phyloP scores from a whole-genome alignment of 2,113 vertebrate species.

The Gallinago paraguaiae region DNA sequence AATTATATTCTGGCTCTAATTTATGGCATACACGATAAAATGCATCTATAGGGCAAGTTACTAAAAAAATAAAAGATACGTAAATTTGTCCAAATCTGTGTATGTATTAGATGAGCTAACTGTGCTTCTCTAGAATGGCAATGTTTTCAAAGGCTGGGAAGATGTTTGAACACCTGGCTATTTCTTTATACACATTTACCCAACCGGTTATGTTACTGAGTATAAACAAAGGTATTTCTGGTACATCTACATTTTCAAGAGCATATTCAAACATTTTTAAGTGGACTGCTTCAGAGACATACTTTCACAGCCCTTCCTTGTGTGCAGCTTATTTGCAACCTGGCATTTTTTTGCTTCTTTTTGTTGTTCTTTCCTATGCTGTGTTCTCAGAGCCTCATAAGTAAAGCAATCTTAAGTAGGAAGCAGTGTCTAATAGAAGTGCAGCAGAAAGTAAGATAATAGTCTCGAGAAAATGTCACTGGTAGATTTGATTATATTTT shows the following conservation, averaged over 20 bases:
- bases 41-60: not conserved
- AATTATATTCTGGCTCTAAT: not conserved
- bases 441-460: not conserved
- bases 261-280: not conserved
- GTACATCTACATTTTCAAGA: not conserved
- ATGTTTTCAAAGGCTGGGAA: not conserved
- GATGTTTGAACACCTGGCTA: not conserved
- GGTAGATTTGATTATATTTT: not conserved
- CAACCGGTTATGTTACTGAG: not conserved
- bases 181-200: not conserved
- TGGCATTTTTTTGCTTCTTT: not conserved
- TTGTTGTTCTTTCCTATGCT: not conserved
- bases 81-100: not conserved
- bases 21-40: not conserved
- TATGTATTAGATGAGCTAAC: not conserved
- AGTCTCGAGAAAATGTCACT: not conserved
- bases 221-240: not conserved
- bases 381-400: not conserved
- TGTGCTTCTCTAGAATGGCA: not conserved
- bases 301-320: not conserved
- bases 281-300: not conserved
- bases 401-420: not conserved
- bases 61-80: not conserved
- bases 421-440: not conserved
- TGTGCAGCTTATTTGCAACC: not conserved